These are phyloP conservation scores for Microchrysa polita DNA, from an alignment of 2,888 invertebrate genomes.

Conservation along the genomic window DNA sequence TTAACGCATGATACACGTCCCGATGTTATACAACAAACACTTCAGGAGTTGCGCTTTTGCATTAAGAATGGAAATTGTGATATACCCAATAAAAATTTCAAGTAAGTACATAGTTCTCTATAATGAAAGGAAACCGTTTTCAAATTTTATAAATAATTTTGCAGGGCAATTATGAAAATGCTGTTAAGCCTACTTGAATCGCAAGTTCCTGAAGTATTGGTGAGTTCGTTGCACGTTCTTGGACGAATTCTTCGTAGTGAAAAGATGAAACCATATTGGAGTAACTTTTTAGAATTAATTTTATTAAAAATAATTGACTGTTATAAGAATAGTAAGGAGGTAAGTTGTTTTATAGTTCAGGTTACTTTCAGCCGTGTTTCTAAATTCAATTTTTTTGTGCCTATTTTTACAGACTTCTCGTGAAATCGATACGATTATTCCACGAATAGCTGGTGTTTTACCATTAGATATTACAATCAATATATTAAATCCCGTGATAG, in stretches of 20 bases:
- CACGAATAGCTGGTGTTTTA: conserved; percentile 79
- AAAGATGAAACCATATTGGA: conserved; percentile 81
- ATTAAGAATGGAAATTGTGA: conserved; percentile 67
- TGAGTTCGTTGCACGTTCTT: conserved; percentile 81
- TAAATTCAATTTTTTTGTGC: no score
- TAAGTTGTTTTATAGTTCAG: conserved; percentile 54
- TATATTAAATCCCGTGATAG: conserved; percentile 80
- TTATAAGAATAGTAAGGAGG: conserved; percentile 79
- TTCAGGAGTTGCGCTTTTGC: conserved; percentile 65
- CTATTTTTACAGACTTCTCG: conserved; percentile 71
- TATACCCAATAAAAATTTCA: conserved; percentile 66
- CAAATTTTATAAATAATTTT: no score
- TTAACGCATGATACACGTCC: conserved; percentile 59
- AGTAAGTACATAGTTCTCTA: no score
- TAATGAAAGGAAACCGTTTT: no score
- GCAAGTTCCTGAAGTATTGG: conserved; percentile 71
- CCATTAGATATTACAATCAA: conserved; percentile 81
- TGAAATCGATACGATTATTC: conserved; percentile 85
- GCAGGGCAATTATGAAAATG: conserved; percentile 76
- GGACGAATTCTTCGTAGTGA: conserved; percentile 85
- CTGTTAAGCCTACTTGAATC: conserved; percentile 76
- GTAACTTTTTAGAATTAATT: conserved; percentile 89
- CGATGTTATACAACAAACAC: conserved; percentile 61
- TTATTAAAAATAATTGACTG: conserved; percentile 89
- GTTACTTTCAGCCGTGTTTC: not conserved